Evolutionary conservation across 2,797 vertebrate species (phyloP), one percentile per base, ranked within the genome.

Genomic region (Poeciliopsis paucimaculata): DNA sequence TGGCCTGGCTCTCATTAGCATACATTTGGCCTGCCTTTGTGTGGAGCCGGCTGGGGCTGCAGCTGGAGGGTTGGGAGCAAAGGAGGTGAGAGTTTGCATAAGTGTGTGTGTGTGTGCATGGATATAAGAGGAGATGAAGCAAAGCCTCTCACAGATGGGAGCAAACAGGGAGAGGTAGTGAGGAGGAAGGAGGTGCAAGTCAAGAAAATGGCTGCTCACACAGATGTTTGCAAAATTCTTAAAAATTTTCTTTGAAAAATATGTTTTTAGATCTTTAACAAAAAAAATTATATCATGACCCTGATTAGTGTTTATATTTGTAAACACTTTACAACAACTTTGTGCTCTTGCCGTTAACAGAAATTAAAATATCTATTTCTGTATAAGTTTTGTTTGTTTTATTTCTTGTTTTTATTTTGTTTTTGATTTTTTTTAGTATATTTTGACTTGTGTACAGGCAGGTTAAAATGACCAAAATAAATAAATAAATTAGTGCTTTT

Each of bases 1-100:
- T 91, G 91, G 90, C 89, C 93, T 94, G 91, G 85, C 88, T 90
- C 89, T 91, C 92, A 94, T 95, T 95, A 95, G 93, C 94, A 95
- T 95, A 93, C 92, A 93, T 93, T 94, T 93, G 90, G 90, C 89
- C 89, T 90, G 91, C 78, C 89, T 92, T 88, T 94, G 91, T 93
- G 91, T 86, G 88, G 90, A 92, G 92, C 88, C 83, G 88, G 86
- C 91, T 91, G 91, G 89, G 90, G 90, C 87, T 88, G 88, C 88
- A 91, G 91, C 89, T 92, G 90, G 90, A 90, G 84, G 81, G 83
- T 77, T 51, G 88, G 87, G 86, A 78, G 86, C 70, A 87, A 80
- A 87, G 78, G 90, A 81, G 89, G 87, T 83, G 88, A 1, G 81
- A 57, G 81, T 78, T 36, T 6, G 85, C 76, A 82, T 70, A 78